Evolutionary conservation across 2,113 vertebrate species (phyloP), one percentile per base, ranked within the genome.

Genomic region (Calyptomena viridis): DNA sequence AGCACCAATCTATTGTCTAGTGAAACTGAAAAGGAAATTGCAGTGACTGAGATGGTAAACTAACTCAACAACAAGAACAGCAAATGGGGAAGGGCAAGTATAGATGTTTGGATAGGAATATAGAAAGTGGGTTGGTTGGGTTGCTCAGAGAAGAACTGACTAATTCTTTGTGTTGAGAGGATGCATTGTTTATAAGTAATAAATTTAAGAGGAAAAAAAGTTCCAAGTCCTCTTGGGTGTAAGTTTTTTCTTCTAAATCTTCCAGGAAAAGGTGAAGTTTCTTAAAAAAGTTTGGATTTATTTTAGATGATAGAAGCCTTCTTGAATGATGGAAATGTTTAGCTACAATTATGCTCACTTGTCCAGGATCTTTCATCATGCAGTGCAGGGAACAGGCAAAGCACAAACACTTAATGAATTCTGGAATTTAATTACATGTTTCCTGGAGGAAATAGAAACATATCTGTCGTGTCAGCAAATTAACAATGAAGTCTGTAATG

Each of bases 51-150:
- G 63, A 28, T 64, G 75, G 66, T 90, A 87, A 94, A 78, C 52
- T 59, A 52, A 84, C 30, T 92, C 21, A 81, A 58, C 21, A 76
- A 64, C n/a, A 64, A 67, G 66, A 89, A 44, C 66, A 87, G 58
- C 74, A 87, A 62, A 58, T 82, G 66, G 53, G 37, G 66, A 46
- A 91, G 62, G 87, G 49, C 49, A 73, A 82, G 53, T 83, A 62
- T 90, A 95, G 90, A 71, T 92, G 80, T 86, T 96, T 89, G 86
- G 68, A 80, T 77, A 52, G 55, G 63, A 84, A 93, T 83, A 86
- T 80, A 55, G 67, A 69, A 84, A 80, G 71, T 71, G 27, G 37
- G 39, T 62, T 66, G 52, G 11, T 56, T 71, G 42, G 37, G n/a
- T 60, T 52, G 63, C 31, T 85, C 39, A 31, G 71, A 73, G 68